Percentiles rank a stretch among this genome's conserved stretches.
phyloP scores from a whole-genome alignment of 2,888 invertebrate species.

The Pseudococcus jackbeardsleyi region DNA sequence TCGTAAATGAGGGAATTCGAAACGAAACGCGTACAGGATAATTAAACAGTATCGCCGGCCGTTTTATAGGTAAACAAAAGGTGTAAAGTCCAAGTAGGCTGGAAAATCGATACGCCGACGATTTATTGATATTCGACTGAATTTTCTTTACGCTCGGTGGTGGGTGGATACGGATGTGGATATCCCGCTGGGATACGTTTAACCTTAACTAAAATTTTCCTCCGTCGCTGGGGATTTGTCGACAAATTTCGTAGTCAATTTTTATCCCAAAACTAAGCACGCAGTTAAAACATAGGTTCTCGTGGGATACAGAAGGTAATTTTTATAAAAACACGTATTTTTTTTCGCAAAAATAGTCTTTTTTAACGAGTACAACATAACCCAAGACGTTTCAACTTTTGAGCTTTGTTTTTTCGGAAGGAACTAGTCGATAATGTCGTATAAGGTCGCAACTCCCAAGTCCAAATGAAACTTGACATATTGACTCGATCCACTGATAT shows the following conservation, averaged over 20 bases:
- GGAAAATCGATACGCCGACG: constrained; percentile 18
- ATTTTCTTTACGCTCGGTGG: background rate
- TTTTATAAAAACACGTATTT: background rate
- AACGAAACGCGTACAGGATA: constrained; percentile 21
- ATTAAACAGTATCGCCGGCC: background rate
- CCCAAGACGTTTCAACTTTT: background rate
- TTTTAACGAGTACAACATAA: background rate
- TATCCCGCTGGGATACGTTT: background rate
- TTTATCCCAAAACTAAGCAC: background rate
- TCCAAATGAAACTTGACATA: constrained; percentile 38
- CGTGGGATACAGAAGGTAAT: background rate
- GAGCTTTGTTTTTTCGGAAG: constrained; percentile 13
- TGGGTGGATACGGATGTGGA: background rate
- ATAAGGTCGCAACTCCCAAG: constrained; percentile 19
- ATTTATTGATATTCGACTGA: constrained; percentile 28
- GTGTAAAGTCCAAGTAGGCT: background rate
- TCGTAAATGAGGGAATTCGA: constrained; percentile 6
- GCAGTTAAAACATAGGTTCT: background rate
- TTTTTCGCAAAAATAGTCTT: background rate
- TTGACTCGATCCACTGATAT: constrained; percentile 35
- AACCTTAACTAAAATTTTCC: background rate
- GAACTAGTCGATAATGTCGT: background rate
- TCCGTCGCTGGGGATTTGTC: background rate
- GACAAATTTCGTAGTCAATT: constrained; percentile 41
- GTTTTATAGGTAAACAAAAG: background rate